Percentiles rank a stretch among this genome's conserved stretches.
Evolutionary conservation across 2,888 invertebrate genomes (phyloP).

Genomic region (Apotomis capreana): DNA sequence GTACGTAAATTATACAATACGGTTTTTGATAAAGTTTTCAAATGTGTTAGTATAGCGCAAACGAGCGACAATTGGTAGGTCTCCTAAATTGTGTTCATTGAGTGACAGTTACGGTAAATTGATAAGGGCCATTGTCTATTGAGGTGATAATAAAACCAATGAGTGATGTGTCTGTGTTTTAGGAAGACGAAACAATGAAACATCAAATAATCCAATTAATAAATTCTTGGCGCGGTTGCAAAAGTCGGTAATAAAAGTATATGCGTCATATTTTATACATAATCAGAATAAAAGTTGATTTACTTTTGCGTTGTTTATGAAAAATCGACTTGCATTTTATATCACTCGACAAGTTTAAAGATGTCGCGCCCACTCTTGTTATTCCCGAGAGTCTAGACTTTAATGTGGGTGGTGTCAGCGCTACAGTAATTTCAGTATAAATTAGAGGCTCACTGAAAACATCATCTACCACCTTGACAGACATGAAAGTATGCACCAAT

Average conservation of each 20-base stretch:
- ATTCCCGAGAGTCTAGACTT: not conserved
- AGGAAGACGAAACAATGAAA: too few species aligned
- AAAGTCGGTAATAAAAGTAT: not conserved
- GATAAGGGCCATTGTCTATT: not conserved
- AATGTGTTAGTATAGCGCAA: not conserved
- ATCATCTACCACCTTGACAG: not conserved
- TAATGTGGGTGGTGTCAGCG: not conserved
- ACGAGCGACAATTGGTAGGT: not conserved
- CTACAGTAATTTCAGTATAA: not conserved
- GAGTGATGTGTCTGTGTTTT: not conserved
- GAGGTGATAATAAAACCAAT: conserved; percentile 15
- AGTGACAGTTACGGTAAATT: not conserved
- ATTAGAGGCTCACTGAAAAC: not conserved
- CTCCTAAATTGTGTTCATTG: not conserved
- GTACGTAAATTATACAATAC: not conserved
- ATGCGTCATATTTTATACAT: not conserved
- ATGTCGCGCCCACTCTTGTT: not conserved
- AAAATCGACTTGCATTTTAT: conserved; percentile 3
- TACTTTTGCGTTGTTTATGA: not conserved
- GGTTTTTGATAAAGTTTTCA: too few species aligned
- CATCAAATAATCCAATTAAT: not conserved
- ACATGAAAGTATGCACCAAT: not conserved
- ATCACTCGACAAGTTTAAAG: conserved; percentile 4
- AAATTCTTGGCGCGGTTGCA: not conserved
- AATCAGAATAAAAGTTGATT: not conserved